Base-by-base conservation (phyloP, 2,888 invertebrate genomes). In the Thymelicus lineola region DNA sequence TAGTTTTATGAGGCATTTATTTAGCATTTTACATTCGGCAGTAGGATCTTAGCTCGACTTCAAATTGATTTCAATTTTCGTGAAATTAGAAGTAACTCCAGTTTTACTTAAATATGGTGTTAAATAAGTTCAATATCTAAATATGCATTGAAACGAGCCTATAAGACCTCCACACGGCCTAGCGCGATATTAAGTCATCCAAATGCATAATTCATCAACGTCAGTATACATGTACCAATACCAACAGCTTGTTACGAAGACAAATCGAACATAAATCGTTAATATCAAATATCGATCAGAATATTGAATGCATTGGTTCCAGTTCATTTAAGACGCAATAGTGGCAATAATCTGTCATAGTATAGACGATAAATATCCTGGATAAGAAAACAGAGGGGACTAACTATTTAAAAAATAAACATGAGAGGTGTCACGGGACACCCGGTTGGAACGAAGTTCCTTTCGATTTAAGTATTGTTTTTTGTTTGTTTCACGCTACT, bases 211-310 rank as follows among this genome's bases (percentile, higher is more conserved):
- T 69, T 63, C 17, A 69, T 69, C 69, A 63, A 69, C 57, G 55
- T 68, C 48, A 58, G 17, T 42, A 38, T 36, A 15, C 20, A 17
- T 53, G 50, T 55, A 35, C 28, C 38, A 35, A 35, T 55, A 57
- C 65, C 20, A 38, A 20, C 46, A 67, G 15, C 57, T 63, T 48
- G 55, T 69, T 69, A 60, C 59, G 68, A 68, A 69, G 69, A 69
- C 69, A 63, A 69, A 69, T 69, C 69, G 62, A 57, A 65, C 57
- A 15, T 46, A 65, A 65, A 58, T 57, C 65, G 35, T 38, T n/a
- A 36, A 58, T 69, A 69, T 69, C 69, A 63, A 58, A 69, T 69
- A 63, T 63, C 67, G 45, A 53, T 67, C 58, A 63, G 62, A 55
- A 61, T 35, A 55, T 69, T 68, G 17, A 62, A 68, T 36, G 55